Evolutionary conservation across 2,113 vertebrate species (phyloP), one percentile per base, ranked within the genome.

Genomic region (Grus americana): DNA sequence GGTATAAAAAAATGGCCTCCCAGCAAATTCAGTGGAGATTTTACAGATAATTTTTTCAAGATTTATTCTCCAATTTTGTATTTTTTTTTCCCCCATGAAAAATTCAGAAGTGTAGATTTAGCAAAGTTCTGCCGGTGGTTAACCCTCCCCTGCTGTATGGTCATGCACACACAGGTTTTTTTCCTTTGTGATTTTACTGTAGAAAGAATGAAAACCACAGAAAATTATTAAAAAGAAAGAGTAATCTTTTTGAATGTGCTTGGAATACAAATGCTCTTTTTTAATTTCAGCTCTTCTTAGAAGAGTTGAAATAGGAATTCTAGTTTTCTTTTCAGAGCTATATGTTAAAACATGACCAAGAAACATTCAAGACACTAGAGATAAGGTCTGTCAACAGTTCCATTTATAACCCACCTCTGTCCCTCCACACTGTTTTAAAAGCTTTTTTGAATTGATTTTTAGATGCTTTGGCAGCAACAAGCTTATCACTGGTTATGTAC

Each of bases 381-480:
- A 97, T 95, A 97, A 96, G 80, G 72, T 96, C 97, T 98, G 97
- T 97, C 97, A 97, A 82, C 95, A 96, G 90, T 96, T 98, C 93
- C 91, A 94, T 97, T 98, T 98, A 97, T 96, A 98, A 95, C 55
- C 66, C 57, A 52, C 55, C 55, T 97, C 81, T 97, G 46, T 66
- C 36, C 75, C 52, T 83, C 76, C 65, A 62, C 57, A 81, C 42
- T 40, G n/a, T 93, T 97, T 95, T 97, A 97, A 98, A 97, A 96
- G 94, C 95, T 97, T 97, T 96, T 97, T 86, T 91, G 90, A 97
- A 97, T 97, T 97, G 97, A 97, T 97, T 97, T 97, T 96, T 90
- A 94, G 90, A 81, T 96, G 67, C 93, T 97, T 91, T 97, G 91
- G 81, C 92, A 80, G 88, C 83, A 91, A 91, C 86, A 92, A 76